Evolutionary conservation across 1,140 invertebrate genomes (phyloP).

Genomic region (Drosophila tropicalis): DNA sequence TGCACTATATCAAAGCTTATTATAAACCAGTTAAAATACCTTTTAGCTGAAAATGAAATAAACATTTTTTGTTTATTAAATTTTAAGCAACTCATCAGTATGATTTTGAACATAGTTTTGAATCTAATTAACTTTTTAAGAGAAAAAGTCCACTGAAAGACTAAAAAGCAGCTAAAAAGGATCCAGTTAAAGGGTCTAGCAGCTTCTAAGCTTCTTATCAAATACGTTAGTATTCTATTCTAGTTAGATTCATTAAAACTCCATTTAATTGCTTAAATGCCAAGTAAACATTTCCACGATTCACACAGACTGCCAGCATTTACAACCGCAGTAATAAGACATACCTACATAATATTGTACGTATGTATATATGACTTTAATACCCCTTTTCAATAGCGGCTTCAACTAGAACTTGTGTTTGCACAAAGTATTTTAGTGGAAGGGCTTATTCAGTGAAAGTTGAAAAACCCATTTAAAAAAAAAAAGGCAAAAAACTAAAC

Average conservation of each 20-base stretch:
- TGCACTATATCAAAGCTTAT: too few species aligned
- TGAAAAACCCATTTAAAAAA: slow-evolving; percentile 1
- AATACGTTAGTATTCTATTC: background rate
- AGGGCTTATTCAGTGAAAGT: slow-evolving; percentile 5
- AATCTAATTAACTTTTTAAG: too few species aligned
- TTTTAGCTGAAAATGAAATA: too few species aligned
- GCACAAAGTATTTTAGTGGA: slow-evolving; percentile 15
- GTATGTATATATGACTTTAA: slow-evolving; percentile 16
- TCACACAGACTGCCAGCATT: background rate
- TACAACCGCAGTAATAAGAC: background rate
- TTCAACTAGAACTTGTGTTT: slow-evolving; percentile 1
- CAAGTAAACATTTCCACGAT: slow-evolving; percentile 9
- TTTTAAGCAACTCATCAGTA: too few species aligned
- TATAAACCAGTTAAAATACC: too few species aligned
- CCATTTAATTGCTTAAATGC: slow-evolving; percentile 5
- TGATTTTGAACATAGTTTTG: too few species aligned
- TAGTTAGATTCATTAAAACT: slow-evolving; percentile 2
- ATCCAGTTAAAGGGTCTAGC: background rate
- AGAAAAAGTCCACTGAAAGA: too few species aligned
- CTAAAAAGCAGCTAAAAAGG: background rate
- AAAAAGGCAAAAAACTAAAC: background rate
- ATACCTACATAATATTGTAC: too few species aligned
- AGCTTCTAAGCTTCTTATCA: background rate
- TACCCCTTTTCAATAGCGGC: slow-evolving; percentile 10
- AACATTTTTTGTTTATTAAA: too few species aligned